Conservation (phyloP, 2,113 vertebrate species). For the Scomber japonicus region DNA sequence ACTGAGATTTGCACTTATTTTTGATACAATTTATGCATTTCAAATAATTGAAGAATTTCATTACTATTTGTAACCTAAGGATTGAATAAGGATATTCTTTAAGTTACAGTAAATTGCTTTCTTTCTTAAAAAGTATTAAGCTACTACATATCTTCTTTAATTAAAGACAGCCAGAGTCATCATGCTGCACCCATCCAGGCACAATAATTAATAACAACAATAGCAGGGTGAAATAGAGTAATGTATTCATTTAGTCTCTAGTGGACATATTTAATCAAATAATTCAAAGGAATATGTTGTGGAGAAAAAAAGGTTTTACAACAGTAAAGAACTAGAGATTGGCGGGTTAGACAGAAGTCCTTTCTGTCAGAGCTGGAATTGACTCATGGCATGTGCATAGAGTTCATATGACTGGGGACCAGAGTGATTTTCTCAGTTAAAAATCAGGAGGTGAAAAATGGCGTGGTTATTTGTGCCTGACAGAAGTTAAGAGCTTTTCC, state of each 20-base stretch:
- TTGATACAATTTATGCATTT: slow-evolving; percentile 8
- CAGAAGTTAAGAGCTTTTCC: slow-evolving; percentile 90
- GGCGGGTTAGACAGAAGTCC: slow-evolving; percentile 27
- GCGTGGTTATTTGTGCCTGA: slow-evolving; percentile 88
- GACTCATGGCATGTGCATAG: slow-evolving; percentile 83
- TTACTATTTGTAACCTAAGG: not conserved
- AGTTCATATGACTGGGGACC: slow-evolving; percentile 85
- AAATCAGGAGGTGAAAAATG: slow-evolving; percentile 88
- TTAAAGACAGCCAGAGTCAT: slow-evolving; percentile 18
- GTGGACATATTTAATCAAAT: not conserved
- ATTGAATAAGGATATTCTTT: not conserved
- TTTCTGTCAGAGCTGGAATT: slow-evolving; percentile 72
- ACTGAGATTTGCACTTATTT: slow-evolving; percentile 1
- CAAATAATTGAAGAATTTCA: not conserved
- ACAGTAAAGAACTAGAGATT: slow-evolving; percentile 29
- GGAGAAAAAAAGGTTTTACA: not conserved
- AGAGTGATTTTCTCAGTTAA: slow-evolving; percentile 85
- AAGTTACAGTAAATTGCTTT: not conserved
- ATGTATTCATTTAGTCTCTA: not conserved
- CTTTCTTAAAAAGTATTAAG: not conserved
- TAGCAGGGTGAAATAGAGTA: not conserved
- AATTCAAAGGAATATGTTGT: slow-evolving; percentile 8
- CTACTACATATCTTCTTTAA: slow-evolving; percentile 18
- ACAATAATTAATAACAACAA: not conserved
- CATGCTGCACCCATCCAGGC: slow-evolving; percentile 10